Evolutionary conservation across 2,113 vertebrate genomes (phyloP), one percentile per base, ranked within the genome.

Genomic region (Dascyllus trimaculatus): DNA sequence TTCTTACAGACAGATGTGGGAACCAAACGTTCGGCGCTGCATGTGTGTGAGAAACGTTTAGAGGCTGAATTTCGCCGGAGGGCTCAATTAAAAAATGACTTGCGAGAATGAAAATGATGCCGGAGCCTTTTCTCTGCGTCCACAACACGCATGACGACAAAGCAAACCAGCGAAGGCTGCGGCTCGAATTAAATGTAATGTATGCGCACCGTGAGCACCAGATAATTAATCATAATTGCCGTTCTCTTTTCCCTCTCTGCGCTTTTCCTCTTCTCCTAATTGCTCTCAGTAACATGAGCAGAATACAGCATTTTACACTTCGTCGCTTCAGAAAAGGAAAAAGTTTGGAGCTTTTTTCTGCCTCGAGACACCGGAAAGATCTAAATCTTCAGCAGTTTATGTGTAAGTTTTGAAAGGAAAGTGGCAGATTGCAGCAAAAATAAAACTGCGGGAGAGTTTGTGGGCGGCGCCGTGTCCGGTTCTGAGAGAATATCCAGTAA

Each of bases 191-290:
- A 22, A 57, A 71, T 53, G 7, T 46, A 59, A 66, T 29, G 14
- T 43, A 11, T 29, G 6, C 57, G 56, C 61, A 67, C 21, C n/a
- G 19, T 14, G 38, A 59, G 6, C 48, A 26, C 11, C 38, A 59
- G 45, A 51, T 67, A 74, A 84, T 74, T 45, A 52, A 54, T 68
- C 57, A 68, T 59, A 75, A 82, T 75, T 61, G 26, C 22, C 1
- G 10, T 74, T 57, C 52, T 59, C 19, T 19, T 43, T 52, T 17
- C 62, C 54, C 18, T 29, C 21, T 38, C n/a, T 38, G 61, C 29
- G 29, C 29, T 29, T n/a, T n/a, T n/a, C n/a, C n/a, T n/a, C n/a
- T 2, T 18, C 45, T 45, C 59, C 32, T 86, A 81, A 84, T 79
- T 60, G 60, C 73, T 75, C 19, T 21, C 25, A 24, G 60, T 62